phyloP scores from a whole-genome alignment of 2,797 vertebrate species.

The Bradypus variegatus region DNA sequence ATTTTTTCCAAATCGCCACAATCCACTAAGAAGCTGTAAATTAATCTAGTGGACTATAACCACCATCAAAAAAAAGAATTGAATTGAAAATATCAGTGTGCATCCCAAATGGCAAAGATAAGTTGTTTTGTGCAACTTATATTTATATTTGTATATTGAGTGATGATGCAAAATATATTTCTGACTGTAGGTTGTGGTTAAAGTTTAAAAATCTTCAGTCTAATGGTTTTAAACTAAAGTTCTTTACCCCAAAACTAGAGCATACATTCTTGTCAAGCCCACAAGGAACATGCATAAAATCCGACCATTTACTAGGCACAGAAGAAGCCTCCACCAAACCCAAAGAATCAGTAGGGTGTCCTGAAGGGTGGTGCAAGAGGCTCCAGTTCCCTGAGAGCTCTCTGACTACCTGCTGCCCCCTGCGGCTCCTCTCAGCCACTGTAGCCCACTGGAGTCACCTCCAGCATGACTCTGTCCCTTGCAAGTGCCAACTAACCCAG shows the following conservation, averaged over 20 bases:
- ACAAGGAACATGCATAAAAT: neutral
- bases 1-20: neutral
- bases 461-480: neutral
- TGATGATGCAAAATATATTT: neutral
- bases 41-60: neutral
- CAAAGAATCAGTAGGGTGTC: neutral
- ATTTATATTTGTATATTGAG: neutral
- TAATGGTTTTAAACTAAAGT: neutral
- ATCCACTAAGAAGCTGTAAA: neutral
- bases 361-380: neutral
- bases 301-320: neutral
- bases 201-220: neutral
- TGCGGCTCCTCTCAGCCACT: neutral
- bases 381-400: neutral
- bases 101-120: neutral
- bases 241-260: neutral
- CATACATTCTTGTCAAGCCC: neutral
- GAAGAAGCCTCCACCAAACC: neutral
- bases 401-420: neutral
- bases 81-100: neutral
- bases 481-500: neutral
- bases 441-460: neutral
- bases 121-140: neutral
- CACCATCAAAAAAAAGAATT: neutral
- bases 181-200: neutral